These are phyloP conservation scores for Trichechus manatus DNA, from an alignment of 2,113 vertebrate genomes.

Conservation along the genomic window DNA sequence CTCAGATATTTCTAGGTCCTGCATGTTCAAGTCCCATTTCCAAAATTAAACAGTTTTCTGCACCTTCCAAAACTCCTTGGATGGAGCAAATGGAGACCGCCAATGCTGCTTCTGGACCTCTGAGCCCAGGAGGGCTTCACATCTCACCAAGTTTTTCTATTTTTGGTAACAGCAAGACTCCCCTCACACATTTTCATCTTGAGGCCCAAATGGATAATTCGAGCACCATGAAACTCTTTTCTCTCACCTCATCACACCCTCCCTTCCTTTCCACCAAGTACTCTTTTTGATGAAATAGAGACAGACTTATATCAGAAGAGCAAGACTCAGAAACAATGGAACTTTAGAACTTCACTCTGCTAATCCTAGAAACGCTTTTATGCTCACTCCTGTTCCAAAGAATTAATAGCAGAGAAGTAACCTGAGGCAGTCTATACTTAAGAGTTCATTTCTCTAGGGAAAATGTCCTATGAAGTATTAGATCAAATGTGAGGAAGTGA, in stretches of 20 bases:
- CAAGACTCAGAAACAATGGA: slow-evolving; percentile 60
- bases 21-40: neutral
- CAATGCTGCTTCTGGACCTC: neutral
- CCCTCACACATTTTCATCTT: neutral
- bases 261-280: slow-evolving; percentile 29
- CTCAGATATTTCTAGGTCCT: slow-evolving; percentile 2
- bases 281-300: slow-evolving; percentile 34
- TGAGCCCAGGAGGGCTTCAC: neutral
- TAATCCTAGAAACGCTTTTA: slow-evolving; percentile 43
- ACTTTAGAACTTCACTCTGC: slow-evolving; percentile 51
- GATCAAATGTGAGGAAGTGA: slow-evolving; percentile 55
- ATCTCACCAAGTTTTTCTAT: neutral
- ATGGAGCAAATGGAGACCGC: neutral
- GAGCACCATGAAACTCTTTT: neutral
- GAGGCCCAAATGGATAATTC: neutral
- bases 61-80: neutral
- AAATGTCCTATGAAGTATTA: slow-evolving; percentile 29
- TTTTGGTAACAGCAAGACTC: neutral
- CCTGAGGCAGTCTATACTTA: neutral
- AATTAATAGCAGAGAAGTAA: slow-evolving; percentile 50
- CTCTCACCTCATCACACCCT: neutral
- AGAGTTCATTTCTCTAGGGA: slow-evolving; percentile 62
- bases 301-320: slow-evolving; percentile 56
- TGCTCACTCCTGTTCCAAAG: slow-evolving; percentile 37
- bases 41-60: neutral